Percentiles rank a stretch among this genome's conserved stretches.
These are phyloP conservation scores for Neolamprologus sp. DNA, from an alignment of 2,113 vertebrate genomes.

Conservation along the genomic window DNA sequence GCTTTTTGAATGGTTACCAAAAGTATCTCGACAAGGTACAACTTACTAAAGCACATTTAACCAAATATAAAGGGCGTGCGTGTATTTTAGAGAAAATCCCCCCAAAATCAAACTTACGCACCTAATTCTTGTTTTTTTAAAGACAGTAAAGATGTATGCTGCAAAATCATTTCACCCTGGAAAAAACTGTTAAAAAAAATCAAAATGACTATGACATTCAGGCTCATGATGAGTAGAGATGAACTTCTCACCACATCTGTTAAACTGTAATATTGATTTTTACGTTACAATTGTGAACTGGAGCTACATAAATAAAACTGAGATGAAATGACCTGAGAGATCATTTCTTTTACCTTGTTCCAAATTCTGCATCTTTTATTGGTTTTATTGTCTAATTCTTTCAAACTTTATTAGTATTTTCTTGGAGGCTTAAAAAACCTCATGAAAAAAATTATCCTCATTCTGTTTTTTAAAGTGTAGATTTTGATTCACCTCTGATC, in stretches of 20 bases:
- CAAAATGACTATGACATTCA: neutral
- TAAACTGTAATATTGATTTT: neutral
- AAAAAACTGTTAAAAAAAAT: accelerated
- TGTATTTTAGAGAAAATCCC: neutral
- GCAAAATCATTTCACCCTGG: neutral
- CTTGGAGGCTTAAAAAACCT: accelerated
- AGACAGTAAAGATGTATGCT: neutral
- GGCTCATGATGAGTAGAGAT: neutral
- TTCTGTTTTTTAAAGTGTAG: neutral
- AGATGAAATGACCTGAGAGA: accelerated
- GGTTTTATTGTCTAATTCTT: neutral
- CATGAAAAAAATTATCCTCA: neutral
- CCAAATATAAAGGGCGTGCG: accelerated
- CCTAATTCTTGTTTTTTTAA: neutral
- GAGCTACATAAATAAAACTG: neutral
- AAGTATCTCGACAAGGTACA: neutral
- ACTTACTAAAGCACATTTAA: neutral
- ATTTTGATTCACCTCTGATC: neutral
- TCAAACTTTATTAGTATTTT: neutral
- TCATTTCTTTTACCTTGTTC: neutral
- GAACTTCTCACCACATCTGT: neutral
- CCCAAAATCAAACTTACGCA: accelerated
- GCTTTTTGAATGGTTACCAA: neutral
- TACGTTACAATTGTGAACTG: accelerated
- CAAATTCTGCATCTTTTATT: neutral